A percentile compares a stretch with the other conserved stretches of the same genome.
Conservation (phyloP, 2,888 invertebrate genomes). For the Scaptomyza caliginosa region DNA sequence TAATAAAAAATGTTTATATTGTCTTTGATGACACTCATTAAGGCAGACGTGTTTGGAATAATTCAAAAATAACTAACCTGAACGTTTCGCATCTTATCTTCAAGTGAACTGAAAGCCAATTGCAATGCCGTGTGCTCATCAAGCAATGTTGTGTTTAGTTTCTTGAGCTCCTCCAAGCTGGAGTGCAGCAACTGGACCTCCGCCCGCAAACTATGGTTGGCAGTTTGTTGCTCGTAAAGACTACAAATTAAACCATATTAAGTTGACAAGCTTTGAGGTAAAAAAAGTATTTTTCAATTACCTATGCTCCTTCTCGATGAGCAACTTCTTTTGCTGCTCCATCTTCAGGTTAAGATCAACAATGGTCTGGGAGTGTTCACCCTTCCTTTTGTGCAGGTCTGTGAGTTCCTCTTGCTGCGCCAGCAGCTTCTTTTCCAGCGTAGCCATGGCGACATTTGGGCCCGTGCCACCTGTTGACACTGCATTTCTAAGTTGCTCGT, state of each 20-base stretch:
- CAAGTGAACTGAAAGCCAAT: constrained; percentile 94
- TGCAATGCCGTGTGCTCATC: constrained; percentile 98
- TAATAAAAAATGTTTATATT: not conserved
- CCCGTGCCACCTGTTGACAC: constrained; percentile 84
- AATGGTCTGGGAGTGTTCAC: constrained; percentile 97
- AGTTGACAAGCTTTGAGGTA: not conserved
- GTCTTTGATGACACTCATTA: not conserved
- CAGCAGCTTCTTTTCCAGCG: constrained; percentile 93
- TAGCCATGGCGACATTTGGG: constrained; percentile 87
- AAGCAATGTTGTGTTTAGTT: constrained; percentile 93
- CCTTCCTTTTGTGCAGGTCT: constrained; percentile 93
- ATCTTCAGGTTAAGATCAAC: constrained; percentile 94
- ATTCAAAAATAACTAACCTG: constrained; percentile 86
- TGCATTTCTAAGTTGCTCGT: constrained; percentile 90
- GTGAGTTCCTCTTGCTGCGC: constrained; percentile 96
- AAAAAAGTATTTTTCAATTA: constrained; percentile 76
- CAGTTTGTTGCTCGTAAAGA: constrained; percentile 88
- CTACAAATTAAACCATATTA: constrained; percentile 84
- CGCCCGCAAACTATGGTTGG: constrained; percentile 88
- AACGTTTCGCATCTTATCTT: constrained; percentile 93
- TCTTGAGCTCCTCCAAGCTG: constrained; percentile 90
- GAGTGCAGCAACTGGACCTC: constrained; percentile 90
- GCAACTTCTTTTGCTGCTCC: constrained; percentile 92
- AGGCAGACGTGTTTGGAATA: not conserved
- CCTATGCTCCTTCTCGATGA: constrained; percentile 90